Conservation (phyloP, 2,113 vertebrate genomes). For the Sardina pilchardus region DNA sequence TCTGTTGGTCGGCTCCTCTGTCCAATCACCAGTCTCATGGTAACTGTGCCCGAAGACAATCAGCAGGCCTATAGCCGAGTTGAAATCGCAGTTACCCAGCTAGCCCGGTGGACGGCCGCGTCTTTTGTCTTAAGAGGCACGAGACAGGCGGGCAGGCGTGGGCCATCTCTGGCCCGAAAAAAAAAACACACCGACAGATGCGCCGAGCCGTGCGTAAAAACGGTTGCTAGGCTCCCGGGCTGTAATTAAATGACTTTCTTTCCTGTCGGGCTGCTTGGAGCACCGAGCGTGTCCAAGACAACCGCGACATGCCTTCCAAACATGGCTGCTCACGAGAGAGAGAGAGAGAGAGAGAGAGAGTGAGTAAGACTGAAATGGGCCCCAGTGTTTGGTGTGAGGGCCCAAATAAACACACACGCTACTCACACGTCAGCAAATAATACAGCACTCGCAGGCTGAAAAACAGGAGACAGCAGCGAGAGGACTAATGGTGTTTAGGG, state of each 20-base stretch:
- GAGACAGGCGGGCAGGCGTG: too few species aligned
- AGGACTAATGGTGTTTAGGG: neutral
- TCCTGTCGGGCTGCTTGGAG: neutral
- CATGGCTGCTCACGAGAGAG: neutral
- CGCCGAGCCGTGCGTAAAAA: neutral
- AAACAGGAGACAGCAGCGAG: neutral
- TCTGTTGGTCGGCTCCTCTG: neutral
- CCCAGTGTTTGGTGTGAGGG: neutral
- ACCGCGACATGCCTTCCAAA: neutral
- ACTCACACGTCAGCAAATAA: neutral
- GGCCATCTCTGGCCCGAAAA: too few species aligned
- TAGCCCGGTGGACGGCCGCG: too few species aligned
- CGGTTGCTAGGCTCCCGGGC: neutral
- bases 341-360: slow-evolving; percentile 15
- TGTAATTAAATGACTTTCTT: slow-evolving; percentile 11
- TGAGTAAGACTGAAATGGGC: neutral
- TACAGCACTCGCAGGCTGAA: neutral
- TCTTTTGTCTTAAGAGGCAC: too few species aligned
- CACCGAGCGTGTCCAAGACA: neutral
- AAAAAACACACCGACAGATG: neutral
- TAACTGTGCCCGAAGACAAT: neutral
- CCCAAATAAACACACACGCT: neutral
- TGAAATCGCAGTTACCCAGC: too few species aligned
- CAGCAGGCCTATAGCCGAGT: neutral
- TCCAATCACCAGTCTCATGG: neutral